Base-by-base conservation (phyloP, 2,888 invertebrate species). In the Morpho helenor region DNA sequence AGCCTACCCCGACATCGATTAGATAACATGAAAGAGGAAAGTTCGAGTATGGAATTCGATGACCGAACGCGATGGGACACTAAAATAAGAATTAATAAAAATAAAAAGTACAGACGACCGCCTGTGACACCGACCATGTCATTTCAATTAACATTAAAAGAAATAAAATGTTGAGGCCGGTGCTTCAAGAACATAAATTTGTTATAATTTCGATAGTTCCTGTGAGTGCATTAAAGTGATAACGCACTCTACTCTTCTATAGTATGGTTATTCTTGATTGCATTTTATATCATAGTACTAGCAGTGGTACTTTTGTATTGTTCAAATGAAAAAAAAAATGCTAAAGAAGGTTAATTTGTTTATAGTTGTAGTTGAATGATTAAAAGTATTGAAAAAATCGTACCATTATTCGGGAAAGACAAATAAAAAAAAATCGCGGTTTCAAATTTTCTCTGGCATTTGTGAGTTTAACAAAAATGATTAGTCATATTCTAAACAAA, bases 81-180 rank as follows among this genome's bases (percentile, higher is more conserved):
- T 64, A 75, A 80, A 83, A 82, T 82, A 80, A 78, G 76, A 77
- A 81, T 80, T 76, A 80, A 82, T 78, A 79, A 78, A 80, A 80
- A 77, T 79, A 81, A 77, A 75, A 75, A 75, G 73, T 72, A 67
- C 66, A 67, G 62, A 57, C 68, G 72, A 68, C 69, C 71, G 76
- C 67, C 75, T 74, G 76, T 73, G 78, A 81, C 80, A 80, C 77
- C 72, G 76, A 63, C 73, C 76, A 75, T 79, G 81, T 88, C 80
- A 81, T 82, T 87, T 89, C 85, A 88, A 89, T 89, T 88, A 88
- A 82, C 81, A 80, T 84, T 79, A 73, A 72, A 69, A 73, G 75
- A 77, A 75, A 83, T 84, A 83, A 80, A 82, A 80, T 77, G 69
- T 74, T 66, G 59, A 68, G 62, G 61, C 66, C 61, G 61, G 58